A percentile compares a stretch with the other conserved stretches of the same genome.
phyloP scores from a whole-genome alignment of 2,888 invertebrate species.

The Drosophila tanythrix region DNA sequence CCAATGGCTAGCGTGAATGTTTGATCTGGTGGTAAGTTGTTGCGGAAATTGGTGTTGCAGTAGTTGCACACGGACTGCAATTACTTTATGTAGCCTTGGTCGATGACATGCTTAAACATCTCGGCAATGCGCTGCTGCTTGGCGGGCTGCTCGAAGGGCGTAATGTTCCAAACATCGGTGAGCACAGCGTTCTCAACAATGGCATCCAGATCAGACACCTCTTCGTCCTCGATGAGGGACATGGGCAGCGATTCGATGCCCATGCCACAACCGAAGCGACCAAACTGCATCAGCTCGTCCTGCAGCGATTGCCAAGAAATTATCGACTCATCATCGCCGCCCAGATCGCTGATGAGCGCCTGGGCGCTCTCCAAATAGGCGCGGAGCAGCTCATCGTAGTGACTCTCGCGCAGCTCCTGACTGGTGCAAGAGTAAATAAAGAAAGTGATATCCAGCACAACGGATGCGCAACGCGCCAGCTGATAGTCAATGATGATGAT shows the following conservation, averaged over 20 bases:
- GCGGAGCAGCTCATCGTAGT: conserved; percentile 86
- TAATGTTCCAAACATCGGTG: conserved; percentile 88
- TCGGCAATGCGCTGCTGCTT: conserved; percentile 88
- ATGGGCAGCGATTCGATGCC: conserved; percentile 86
- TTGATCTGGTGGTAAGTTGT: conserved; percentile 14
- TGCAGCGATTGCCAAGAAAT: conserved; percentile 82
- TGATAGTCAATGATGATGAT: conserved; percentile 90
- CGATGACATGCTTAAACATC: conserved; percentile 88
- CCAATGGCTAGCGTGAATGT: conserved; percentile 1
- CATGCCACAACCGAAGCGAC: conserved; percentile 86
- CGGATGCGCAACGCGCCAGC: conserved; percentile 85
- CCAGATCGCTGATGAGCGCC: conserved; percentile 86
- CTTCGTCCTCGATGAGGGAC: conserved; percentile 86
- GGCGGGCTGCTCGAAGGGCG: conserved; percentile 87
- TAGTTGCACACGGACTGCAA: not conserved
- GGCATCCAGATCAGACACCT: conserved; percentile 86
- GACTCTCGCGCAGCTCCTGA: conserved; percentile 86
- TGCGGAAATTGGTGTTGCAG: not conserved
- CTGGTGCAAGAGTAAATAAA: conserved; percentile 88
- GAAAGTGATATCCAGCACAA: conserved; percentile 85
- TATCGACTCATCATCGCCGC: conserved; percentile 87
- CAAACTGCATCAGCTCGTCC: conserved; percentile 85
- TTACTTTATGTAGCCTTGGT: conserved; percentile 86
- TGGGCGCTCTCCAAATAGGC: conserved; percentile 87
- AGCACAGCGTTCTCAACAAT: conserved; percentile 83